Conservation (phyloP, 64 coral and sea anemone species). For the Hydrozoanthus tunicans region DNA sequence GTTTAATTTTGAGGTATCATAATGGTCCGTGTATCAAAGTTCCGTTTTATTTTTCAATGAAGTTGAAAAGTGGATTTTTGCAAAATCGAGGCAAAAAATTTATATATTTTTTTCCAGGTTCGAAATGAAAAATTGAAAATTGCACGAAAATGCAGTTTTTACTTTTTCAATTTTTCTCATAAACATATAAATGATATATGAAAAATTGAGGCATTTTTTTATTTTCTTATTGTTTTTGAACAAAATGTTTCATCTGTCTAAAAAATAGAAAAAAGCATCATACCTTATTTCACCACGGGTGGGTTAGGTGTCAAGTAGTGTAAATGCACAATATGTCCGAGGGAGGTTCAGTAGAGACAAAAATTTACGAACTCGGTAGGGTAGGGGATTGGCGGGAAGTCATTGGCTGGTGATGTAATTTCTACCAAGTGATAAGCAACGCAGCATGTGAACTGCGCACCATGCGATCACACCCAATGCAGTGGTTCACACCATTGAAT, state of each 20-base stretch:
- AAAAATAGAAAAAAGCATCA: background rate
- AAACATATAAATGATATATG: conserved; percentile 1
- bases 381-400: background rate
- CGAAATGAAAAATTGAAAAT: conserved; percentile 25
- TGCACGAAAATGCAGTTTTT: conserved; percentile 12
- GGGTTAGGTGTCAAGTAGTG: background rate
- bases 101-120: background rate
- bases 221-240: conserved; percentile 22
- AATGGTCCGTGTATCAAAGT: too few relatives aligned
- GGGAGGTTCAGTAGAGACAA: background rate
- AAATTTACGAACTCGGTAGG: background rate
- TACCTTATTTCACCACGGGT: background rate
- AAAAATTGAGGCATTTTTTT: conserved; percentile 6
- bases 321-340: conserved; percentile 11
- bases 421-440: background rate
- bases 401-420: background rate
- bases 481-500: background rate
- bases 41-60: background rate
- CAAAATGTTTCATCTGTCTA: conserved; percentile 1
- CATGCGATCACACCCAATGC: background rate
- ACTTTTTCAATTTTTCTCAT: conserved; percentile 5
- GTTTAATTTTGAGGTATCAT: background rate
- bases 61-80: background rate
- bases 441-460: background rate
- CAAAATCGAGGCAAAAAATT: conserved; percentile 2